Base-by-base conservation (phyloP, 2,797 vertebrate genomes). In the Thunnus albacares region DNA sequence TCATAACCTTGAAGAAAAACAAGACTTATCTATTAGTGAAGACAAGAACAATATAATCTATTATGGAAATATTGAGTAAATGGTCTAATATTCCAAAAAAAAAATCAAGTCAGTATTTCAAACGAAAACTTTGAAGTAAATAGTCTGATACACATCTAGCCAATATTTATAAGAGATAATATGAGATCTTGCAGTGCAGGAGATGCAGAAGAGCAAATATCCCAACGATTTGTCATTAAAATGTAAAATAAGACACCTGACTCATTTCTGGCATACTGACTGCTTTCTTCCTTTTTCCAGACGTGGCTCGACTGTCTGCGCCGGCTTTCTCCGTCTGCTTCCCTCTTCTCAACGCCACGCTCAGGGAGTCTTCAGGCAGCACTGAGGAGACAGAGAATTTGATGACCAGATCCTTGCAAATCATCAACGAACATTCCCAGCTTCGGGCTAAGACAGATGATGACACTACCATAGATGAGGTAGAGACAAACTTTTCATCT, bases 251-350 rank as follows among this genome's bases (percentile, higher is more conserved):
- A 47, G 13, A 55, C 20, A 10, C 18, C 14, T 24, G 12, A 43
- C 20, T 18, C 33, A 26, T 43, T 59, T n/a, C 6, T 61, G 12
- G 3, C 3, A 8, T 7, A 14, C 51, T 45, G 4, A 69, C 28
- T 13, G 3, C 43, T 56, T 66, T n/a, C 26, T 43, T 35, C 47
- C 7, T 56, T 60, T 55, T 38, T 30, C 9, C 73, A 95, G 95
- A 94, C 0, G 83, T 76, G 0, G 38, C 63, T 20, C 92, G 91
- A 0, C 84, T 96, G 28, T 94, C 95, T 2, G 96, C 95, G 2
- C 95, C 96, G 0, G 95, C 95, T 4, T 96, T 96, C 35, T 97
- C 97, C 83, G 96, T 97, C 84, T 97, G 98, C 90, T 99, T 99
- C 91, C 98, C 98, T 1, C 95, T 99, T 58, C 93, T 99, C 49